Base-by-base conservation (phyloP, 2,888 invertebrate genomes). In the Drosophila lacicola region DNA sequence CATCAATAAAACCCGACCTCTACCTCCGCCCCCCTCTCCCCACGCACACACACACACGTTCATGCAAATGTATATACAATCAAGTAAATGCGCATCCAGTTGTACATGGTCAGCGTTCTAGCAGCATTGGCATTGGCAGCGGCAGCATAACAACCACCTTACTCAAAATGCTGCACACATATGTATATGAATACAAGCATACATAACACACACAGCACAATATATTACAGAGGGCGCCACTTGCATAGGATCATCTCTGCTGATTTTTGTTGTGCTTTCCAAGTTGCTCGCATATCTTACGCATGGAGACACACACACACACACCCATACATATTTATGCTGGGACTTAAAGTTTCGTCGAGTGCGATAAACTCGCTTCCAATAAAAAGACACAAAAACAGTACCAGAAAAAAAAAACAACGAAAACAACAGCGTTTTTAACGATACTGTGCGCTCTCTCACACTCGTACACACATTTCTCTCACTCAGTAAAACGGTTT, bases 101-200 rank as follows among this genome's bases (percentile, higher is more conserved):
- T 68, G 51, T 73, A 62, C 10, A 61, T 54, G 57, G 64, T 51
- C 55, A 74, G 73, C 64, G 45, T 25, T 60, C 25, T 53, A 4
- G n/a, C 36, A 14, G 37, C 50, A 37, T 9, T 19, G 2, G 34
- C 4, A 36, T 17, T 39, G 34, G 29, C 41, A 47, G 65, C 44
- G 34, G 29, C 65, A 69, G 56, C 74, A 75, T 63, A 62, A 68
- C 50, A 55, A 64, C 63, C 60, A 78, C 74, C 74, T 74, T 63
- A 29, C 44, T 56, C 4, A 21, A 44, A 44, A 44, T 21, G 13
- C 21, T 44, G 21, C 5, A 37, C 44, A 54, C 13, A 44, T 10
- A 21, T 21, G 33, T 13, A 25, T 14, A 14, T 10, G 2, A 4
- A 10, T 47, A 17, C 42, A 53, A 17, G 34, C 11, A 25, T 5